Percentiles rank a stretch among this genome's conserved stretches.
These are phyloP conservation scores for Prosapia bicincta DNA, from an alignment of 2,888 invertebrate genomes.

Conservation along the genomic window DNA sequence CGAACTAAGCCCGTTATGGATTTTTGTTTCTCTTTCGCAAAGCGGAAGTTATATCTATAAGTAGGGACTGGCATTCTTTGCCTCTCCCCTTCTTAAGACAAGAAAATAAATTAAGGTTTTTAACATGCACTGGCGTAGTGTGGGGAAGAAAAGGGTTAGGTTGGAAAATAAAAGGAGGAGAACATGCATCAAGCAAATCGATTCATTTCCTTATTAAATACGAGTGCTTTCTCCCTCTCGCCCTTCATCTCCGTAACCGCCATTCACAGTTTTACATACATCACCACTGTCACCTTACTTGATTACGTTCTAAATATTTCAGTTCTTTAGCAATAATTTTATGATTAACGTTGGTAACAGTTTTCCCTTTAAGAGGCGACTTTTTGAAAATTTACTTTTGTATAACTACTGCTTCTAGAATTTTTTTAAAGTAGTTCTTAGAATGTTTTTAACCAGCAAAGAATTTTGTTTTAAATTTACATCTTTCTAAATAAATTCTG, in stretches of 20 bases:
- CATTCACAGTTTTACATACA: not conserved
- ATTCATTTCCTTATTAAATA: slow-evolving; percentile 38
- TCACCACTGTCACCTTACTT: not conserved
- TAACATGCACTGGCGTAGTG: slow-evolving; percentile 23
- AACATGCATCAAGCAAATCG: slow-evolving; percentile 52
- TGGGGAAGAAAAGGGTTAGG: slow-evolving; percentile 25
- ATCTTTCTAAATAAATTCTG: no score
- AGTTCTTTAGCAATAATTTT: no score
- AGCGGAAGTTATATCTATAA: slow-evolving; percentile 8
- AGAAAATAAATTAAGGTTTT: slow-evolving; percentile 29
- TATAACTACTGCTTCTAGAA: no score
- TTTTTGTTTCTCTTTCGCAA: not conserved
- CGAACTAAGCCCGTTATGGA: not conserved
- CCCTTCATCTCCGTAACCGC: not conserved
- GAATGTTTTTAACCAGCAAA: no score
- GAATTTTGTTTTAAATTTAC: no score
- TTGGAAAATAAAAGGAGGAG: slow-evolving; percentile 48
- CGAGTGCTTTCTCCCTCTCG: slow-evolving; percentile 22
- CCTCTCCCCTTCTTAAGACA: slow-evolving; percentile 25
- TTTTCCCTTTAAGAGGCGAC: no score
- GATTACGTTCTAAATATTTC: not conserved
- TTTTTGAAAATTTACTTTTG: no score
- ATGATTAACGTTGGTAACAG: no score
- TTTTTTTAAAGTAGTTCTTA: no score
- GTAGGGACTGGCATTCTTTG: slow-evolving; percentile 19